These are phyloP conservation scores for Lucilia sericata DNA, from an alignment of 1,140 invertebrate species.

Conservation along the genomic window DNA sequence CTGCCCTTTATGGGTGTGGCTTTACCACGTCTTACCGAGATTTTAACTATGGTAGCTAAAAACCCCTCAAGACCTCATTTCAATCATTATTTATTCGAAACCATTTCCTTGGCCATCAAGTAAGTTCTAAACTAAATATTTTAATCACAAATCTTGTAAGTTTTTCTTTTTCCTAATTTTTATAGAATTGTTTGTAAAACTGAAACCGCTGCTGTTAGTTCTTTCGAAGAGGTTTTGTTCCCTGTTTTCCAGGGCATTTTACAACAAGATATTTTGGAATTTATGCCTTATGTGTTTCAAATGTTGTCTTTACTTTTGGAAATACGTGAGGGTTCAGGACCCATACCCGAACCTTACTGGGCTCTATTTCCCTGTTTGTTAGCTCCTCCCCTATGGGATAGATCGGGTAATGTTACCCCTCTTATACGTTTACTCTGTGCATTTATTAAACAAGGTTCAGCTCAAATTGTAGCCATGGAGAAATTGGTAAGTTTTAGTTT, in stretches of 20 bases:
- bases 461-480: conserved; percentile 78
- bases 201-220: conserved; percentile 82
- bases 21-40: conserved; percentile 86
- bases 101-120: conserved; percentile 87
- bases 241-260: conserved; percentile 94
- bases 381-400: conserved; percentile 90
- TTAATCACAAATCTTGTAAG: conserved; percentile 8
- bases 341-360: conserved; percentile 86
- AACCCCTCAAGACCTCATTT: conserved; percentile 97
- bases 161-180: conserved; percentile 21
- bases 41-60: conserved; percentile 86
- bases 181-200: conserved; percentile 82
- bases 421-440: conserved; percentile 89
- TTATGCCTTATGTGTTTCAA: conserved; percentile 98
- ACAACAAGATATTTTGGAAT: conserved; percentile 95
- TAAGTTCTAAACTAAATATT: conserved; percentile 61
- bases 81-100: conserved; percentile 98
- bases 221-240: conserved; percentile 92
- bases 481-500: conserved; percentile 72
- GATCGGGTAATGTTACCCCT: conserved; percentile 91
- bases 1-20: conserved; percentile 83
- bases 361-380: conserved; percentile 89
- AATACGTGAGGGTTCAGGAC: conserved; percentile 72
- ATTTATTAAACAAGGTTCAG: conserved; percentile 81
- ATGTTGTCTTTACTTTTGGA: conserved; percentile 93